Conservation (phyloP, 2,797 vertebrate species). For the Natrix natrix region DNA sequence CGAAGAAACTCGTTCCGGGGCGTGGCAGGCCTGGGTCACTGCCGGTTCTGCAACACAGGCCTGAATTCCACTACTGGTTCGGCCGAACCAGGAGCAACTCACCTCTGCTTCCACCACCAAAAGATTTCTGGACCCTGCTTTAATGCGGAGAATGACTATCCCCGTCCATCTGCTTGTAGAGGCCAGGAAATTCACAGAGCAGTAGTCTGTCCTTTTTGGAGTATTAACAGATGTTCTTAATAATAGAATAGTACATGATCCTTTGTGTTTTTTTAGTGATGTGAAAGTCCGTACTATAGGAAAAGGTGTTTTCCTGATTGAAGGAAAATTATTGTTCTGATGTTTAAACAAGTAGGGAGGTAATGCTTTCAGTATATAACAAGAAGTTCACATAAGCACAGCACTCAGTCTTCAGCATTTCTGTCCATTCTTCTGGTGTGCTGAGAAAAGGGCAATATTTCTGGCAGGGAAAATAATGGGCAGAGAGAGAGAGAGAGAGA, state of each 20-base stretch:
- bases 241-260: neutral
- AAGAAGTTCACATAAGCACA: conserved; percentile 52
- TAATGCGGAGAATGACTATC: neutral
- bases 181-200: neutral
- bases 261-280: neutral
- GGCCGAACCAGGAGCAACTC: too few species aligned
- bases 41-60: too few species aligned
- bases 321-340: conserved; percentile 24
- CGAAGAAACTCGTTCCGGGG: too few species aligned
- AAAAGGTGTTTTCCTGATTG: conserved; percentile 4
- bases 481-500: conserved; percentile 54
- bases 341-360: conserved; percentile 33
- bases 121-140: neutral
- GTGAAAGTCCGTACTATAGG: neutral
- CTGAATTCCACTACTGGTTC: too few species aligned
- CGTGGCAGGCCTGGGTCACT: too few species aligned
- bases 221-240: neutral
- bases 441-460: conserved; percentile 59
- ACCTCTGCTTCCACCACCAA: neutral
- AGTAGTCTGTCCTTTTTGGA: neutral
- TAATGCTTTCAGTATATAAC: conserved; percentile 51
- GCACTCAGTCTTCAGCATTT: conserved; percentile 63
- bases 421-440: conserved; percentile 61
- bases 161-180: neutral
- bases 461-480: conserved; percentile 66